phyloP scores from a whole-genome alignment of 2,797 vertebrate genomes.

The Malurus leucopterus region DNA sequence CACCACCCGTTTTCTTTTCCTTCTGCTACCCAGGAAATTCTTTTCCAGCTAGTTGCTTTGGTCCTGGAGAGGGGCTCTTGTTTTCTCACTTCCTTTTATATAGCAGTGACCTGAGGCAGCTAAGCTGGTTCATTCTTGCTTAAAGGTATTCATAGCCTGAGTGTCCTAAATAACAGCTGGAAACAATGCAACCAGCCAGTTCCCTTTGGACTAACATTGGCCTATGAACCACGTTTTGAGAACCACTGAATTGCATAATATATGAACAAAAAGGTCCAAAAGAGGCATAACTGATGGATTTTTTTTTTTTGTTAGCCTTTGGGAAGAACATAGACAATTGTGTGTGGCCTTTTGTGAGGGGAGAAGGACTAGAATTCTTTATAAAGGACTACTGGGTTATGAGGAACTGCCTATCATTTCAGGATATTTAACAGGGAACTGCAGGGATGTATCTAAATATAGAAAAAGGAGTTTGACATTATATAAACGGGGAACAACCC shows the following conservation, averaged over 20 bases:
- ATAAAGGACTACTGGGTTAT: neutral
- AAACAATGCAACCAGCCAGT: constrained; percentile 60
- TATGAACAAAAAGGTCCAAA: constrained; percentile 51
- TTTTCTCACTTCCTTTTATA: constrained; percentile 59
- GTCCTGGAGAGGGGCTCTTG: constrained; percentile 60
- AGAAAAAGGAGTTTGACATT: neutral
- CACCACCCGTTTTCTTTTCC: constrained; percentile 43
- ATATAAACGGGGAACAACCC: neutral
- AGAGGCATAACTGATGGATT: constrained; percentile 49
- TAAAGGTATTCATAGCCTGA: constrained; percentile 62
- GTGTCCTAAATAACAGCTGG: constrained; percentile 65
- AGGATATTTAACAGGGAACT: neutral
- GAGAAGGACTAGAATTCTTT: neutral
- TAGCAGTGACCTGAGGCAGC: constrained; percentile 54
- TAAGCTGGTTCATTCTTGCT: constrained; percentile 55
- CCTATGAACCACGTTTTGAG: constrained; percentile 55
- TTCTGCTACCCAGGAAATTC: constrained; percentile 56
- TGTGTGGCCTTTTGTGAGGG: neutral
- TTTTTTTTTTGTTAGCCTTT: constrained; percentile 29
- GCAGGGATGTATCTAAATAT: neutral
- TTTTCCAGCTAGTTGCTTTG: constrained; percentile 55
- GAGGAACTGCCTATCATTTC: neutral
- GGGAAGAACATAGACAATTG: constrained; percentile 1
- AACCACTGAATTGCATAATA: constrained; percentile 58
- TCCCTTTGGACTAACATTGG: constrained; percentile 46